phyloP scores from a whole-genome alignment of 2,113 vertebrate genomes.

The Montifringilla adamsi region DNA sequence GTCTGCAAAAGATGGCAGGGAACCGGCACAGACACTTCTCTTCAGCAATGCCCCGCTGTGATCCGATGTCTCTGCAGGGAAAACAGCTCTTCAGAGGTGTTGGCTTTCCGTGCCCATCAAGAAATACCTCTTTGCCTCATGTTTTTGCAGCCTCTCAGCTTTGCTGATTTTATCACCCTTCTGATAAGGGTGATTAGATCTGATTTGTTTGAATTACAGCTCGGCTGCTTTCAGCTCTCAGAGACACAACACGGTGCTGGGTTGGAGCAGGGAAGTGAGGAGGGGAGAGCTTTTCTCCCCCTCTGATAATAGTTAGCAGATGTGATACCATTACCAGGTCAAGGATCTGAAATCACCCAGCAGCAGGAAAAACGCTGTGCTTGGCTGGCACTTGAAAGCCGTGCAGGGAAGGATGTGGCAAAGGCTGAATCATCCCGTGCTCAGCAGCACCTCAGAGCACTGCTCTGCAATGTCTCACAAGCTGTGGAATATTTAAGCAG shows the following conservation, averaged over 20 bases:
- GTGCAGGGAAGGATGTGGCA: neutral
- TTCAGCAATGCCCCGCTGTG: neutral
- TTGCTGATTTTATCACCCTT: neutral
- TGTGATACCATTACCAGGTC: slow-evolving; percentile 7
- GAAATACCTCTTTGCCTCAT: neutral
- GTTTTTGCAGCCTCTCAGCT: neutral
- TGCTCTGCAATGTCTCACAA: neutral
- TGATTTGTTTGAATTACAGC: slow-evolving; percentile 51
- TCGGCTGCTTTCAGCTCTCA: neutral
- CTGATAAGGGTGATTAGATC: slow-evolving; percentile 31
- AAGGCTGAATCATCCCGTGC: neutral
- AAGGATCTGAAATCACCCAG: neutral
- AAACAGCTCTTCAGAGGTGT: neutral
- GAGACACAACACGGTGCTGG: neutral
- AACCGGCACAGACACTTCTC: neutral
- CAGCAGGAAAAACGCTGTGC: neutral
- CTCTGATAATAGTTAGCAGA: slow-evolving; percentile 41
- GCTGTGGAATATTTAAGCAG: neutral
- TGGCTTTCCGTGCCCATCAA: neutral
- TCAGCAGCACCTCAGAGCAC: neutral
- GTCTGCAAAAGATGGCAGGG: neutral
- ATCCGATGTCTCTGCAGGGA: neutral
- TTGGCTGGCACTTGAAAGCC: neutral
- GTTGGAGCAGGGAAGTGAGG: neutral
- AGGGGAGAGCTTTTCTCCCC: neutral